A percentile compares a stretch with the other conserved stretches of the same genome.
These are phyloP conservation scores for Rhizoglyphus robini DNA, from an alignment of 1,140 invertebrate species.

Conservation along the genomic window DNA sequence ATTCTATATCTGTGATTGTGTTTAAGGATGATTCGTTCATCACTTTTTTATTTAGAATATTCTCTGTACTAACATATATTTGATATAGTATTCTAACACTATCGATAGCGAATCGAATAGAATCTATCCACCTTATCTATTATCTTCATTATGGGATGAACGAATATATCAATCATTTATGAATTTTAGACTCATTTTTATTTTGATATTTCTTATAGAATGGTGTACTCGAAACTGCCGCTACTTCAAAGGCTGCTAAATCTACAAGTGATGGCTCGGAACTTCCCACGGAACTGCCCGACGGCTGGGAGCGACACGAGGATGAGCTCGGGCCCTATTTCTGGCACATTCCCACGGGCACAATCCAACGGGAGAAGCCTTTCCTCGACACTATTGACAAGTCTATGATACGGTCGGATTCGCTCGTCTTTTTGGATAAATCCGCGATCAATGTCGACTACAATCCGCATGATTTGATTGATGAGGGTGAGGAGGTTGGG, in stretches of 20 bases:
- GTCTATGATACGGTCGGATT: conserved; percentile 17
- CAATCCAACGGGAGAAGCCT: conserved; percentile 80
- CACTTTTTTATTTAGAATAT: too few relatives aligned
- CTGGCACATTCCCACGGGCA: conserved; percentile 83
- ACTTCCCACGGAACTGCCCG: conserved; percentile 42
- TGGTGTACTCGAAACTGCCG: background rate
- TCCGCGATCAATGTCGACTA: background rate
- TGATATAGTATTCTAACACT: too few relatives aligned
- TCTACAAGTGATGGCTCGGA: too few relatives aligned
- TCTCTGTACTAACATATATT: too few relatives aligned
- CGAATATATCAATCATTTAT: background rate
- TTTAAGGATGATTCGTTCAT: too few relatives aligned
- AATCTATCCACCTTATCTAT: too few relatives aligned
- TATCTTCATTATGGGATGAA: background rate
- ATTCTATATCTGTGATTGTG: too few relatives aligned
- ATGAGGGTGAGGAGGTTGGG: conserved; percentile 1
- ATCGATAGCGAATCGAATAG: too few relatives aligned
- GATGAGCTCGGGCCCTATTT: conserved; percentile 87
- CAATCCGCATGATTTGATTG: conserved; percentile 6
- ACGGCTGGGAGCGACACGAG: conserved; percentile 86
- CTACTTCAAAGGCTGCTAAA: background rate
- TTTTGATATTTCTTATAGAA: too few relatives aligned
- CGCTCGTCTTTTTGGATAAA: conserved; percentile 16
- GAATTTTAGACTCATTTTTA: too few relatives aligned
- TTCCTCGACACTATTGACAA: conserved; percentile 35